Evolutionary conservation across 2,888 invertebrate genomes (phyloP), one percentile per base, ranked within the genome.

Genomic region (Philopedon plagiatum): DNA sequence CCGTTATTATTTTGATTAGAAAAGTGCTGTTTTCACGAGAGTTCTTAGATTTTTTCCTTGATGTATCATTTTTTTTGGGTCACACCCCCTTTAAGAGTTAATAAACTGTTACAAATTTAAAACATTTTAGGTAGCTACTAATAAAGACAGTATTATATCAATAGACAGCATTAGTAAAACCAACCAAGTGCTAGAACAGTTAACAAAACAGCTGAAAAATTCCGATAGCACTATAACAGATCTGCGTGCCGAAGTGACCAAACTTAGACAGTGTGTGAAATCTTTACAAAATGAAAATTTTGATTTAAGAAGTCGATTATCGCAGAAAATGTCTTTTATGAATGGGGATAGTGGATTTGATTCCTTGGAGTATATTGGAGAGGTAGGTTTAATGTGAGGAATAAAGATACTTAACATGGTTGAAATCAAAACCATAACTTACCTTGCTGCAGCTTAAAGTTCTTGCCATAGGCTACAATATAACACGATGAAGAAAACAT

Each of bases 201-300:
- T 86, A n/a, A 83, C 83, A 2, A 84, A 91, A 77, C 90, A 92
- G 82, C 85, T 93, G 44, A 88, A 88, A 82, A 89, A 87, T 76
- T 89, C 91, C 71, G 91, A 90, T 80, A 89, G 87, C 39, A 91
- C 90, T 2, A 91, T 92, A 79, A 89, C 87, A 19, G 91, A 91
- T 78, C 83, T 93, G 0, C 89, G 90, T 75, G 88, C 87, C 26
- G 91, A 93, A 80, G 84, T 92, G 19, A 87, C 86, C 66, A 89
- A 87, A 77, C 83, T 92, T 23, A 90, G 91, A 77, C 88, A 89
- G 2, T 91, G 91, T 54, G 91, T 96, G 18, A 93, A 94, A 80
- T 91, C 91, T 77, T 84, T 97, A 49, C 92, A 92, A 15, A 91
- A 89, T 71, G 96, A 96, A 83, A 96, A 97, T 85, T 90, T 91